Conservation (phyloP, 1,140 invertebrate genomes). For the Marisa cornuarietis region DNA sequence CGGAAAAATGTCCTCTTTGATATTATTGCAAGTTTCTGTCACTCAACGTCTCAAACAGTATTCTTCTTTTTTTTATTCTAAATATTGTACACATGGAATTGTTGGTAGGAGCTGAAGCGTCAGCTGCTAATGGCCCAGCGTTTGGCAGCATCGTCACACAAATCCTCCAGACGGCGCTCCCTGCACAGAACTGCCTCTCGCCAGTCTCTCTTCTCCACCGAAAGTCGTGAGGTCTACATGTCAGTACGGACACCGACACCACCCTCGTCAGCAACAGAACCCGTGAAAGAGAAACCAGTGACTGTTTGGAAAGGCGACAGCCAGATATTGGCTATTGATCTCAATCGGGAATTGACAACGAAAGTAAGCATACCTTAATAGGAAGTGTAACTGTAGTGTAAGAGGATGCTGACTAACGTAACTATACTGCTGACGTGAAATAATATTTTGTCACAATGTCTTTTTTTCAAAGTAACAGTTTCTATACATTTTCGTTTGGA, state of each 20-base stretch:
- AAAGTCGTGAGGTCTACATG: background rate
- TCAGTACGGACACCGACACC: background rate
- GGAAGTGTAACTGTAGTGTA: too few relatives aligned
- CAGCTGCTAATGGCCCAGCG: constrained; percentile 17
- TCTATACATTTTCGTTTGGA: too few relatives aligned
- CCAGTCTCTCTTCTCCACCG: constrained; percentile 5
- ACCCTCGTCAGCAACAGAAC: background rate
- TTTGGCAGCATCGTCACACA: background rate
- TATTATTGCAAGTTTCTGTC: too few relatives aligned
- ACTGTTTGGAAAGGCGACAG: constrained; percentile 49
- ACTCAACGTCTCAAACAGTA: too few relatives aligned
- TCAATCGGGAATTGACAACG: constrained; percentile 46
- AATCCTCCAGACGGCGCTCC: background rate
- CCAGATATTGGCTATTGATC: constrained; percentile 51
- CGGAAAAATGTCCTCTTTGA: too few relatives aligned
- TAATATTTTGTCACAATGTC: too few relatives aligned
- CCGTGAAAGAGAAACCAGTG: constrained; percentile 9
- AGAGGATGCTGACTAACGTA: too few relatives aligned
- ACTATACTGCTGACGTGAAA: too few relatives aligned
- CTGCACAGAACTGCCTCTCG: constrained; percentile 3
- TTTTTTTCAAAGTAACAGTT: too few relatives aligned
- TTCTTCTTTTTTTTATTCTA: too few relatives aligned
- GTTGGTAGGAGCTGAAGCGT: constrained; percentile 3
- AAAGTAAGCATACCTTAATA: constrained; percentile 10
- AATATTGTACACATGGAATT: too few relatives aligned